phyloP scores from a whole-genome alignment of 2,113 vertebrate species.

The Myotis yumanensis region DNA sequence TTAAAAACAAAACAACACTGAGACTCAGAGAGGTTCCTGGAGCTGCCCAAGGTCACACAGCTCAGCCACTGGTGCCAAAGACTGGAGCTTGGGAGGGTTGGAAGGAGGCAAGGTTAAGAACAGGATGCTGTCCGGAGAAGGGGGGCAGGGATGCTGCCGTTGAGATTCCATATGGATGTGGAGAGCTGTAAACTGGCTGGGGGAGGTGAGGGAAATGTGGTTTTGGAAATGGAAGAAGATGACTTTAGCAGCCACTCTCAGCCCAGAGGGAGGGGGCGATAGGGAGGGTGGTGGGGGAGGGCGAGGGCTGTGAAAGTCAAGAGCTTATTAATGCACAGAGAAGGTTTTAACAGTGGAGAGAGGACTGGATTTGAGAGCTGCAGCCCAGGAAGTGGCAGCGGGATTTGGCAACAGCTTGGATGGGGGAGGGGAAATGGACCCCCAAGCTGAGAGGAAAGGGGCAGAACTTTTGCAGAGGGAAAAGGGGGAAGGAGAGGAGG shows the following conservation, averaged over 20 bases:
- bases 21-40: conserved; percentile 58
- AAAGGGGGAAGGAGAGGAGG: background rate
- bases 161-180: conserved; percentile 69
- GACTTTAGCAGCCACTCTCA: conserved; percentile 50
- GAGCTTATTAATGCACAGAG: conserved; percentile 76
- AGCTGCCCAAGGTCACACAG: conserved; percentile 57
- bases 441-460: background rate
- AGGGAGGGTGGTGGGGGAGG: background rate
- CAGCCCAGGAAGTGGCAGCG: background rate
- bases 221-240: conserved; percentile 67
- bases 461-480: background rate
- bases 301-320: conserved; percentile 69
- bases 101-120: conserved; percentile 38
- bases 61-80: background rate
- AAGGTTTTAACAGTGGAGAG: conserved; percentile 55
- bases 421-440: background rate
- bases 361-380: conserved; percentile 51
- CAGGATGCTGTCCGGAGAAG: background rate
- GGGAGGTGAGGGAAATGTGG: conserved; percentile 57
- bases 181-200: conserved; percentile 46
- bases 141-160: background rate
- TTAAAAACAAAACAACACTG: background rate
- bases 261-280: conserved; percentile 10
- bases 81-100: background rate
- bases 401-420: conserved; percentile 53